Evolutionary conservation across 2,888 invertebrate species (phyloP), one percentile per base, ranked within the genome.

Genomic region (Nomada ferruginata): DNA sequence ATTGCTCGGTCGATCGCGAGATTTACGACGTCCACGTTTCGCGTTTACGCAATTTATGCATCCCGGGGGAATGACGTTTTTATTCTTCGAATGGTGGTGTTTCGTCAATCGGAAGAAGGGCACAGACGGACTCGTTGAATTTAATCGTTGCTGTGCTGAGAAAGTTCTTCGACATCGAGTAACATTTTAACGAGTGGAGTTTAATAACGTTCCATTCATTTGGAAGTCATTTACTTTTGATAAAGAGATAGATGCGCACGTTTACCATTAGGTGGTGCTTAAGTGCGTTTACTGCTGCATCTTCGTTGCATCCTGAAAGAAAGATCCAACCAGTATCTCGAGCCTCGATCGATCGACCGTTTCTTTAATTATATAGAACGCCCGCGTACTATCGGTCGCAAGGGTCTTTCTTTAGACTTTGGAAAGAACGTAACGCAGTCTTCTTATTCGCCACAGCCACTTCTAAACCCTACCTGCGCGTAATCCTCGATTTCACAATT

Each of bases 301-400:
- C 15, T 23, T 47, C 36, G 50, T 59, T 20, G 42, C 36, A 7
- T 36, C 36, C 36, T 7, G 36, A 36, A 7, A 29, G 29, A 7
- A 47, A 68, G 53, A 42, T 10, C 57, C 26, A 36, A 7, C 18
- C n/a, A 10, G 44, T 82, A 82, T 86, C 86, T 85, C 72, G 63
- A 55, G 52, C 23, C 63, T 68, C 82, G 82, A 87, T 90, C 87
- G 85, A 79, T 85, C 86, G 88, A 89, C 87, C 89, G 89, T 90
- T 91, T 89, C 89, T 88, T 91, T 90, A 90, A 91, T 91, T 90
- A 89, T 86, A 88, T 89, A 89, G 76, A 85, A 84, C 83, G 82
- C 72, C 78, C 77, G 83, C 79, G 83, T 42, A 61, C 77, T 60
- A 74, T 61, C 47, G 61, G 57, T 69, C 53, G 76, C 59, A 64